Percentiles rank a stretch among this genome's conserved stretches.
Conservation (phyloP, 2,888 invertebrate genomes). For the Sinhomidia bicolor region DNA sequence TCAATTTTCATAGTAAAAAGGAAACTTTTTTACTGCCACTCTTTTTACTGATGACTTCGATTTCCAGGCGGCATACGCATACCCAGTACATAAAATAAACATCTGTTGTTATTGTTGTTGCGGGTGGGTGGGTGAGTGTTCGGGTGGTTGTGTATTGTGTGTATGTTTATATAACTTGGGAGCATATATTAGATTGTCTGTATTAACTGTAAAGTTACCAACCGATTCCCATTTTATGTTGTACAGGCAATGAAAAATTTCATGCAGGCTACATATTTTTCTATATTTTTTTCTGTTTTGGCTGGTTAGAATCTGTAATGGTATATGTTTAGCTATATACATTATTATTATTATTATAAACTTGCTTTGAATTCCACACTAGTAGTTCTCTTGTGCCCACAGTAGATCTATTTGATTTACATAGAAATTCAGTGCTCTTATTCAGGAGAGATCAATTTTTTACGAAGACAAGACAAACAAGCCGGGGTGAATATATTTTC, state of each 20-base stretch:
- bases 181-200: background rate
- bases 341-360: too few relatives aligned
- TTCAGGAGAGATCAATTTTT: conserved; percentile 52
- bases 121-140: too few relatives aligned
- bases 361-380: background rate
- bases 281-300: background rate
- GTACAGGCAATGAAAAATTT: background rate
- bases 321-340: background rate
- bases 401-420: conserved; percentile 46
- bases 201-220: background rate
- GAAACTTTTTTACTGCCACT: background rate
- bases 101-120: conserved; percentile 20
- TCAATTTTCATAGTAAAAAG: background rate
- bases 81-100: background rate
- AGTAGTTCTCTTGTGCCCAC: background rate
- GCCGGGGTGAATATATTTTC: conserved; percentile 44
- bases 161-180: background rate
- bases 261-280: background rate
- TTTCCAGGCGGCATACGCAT: background rate
- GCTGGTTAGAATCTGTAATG: background rate
- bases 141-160: background rate
- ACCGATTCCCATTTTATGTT: background rate
- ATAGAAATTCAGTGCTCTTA: conserved; percentile 41
- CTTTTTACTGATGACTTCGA: background rate
- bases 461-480: conserved; percentile 48